Conservation (phyloP, 2,113 vertebrate species). For the Leucopternis melanops region DNA sequence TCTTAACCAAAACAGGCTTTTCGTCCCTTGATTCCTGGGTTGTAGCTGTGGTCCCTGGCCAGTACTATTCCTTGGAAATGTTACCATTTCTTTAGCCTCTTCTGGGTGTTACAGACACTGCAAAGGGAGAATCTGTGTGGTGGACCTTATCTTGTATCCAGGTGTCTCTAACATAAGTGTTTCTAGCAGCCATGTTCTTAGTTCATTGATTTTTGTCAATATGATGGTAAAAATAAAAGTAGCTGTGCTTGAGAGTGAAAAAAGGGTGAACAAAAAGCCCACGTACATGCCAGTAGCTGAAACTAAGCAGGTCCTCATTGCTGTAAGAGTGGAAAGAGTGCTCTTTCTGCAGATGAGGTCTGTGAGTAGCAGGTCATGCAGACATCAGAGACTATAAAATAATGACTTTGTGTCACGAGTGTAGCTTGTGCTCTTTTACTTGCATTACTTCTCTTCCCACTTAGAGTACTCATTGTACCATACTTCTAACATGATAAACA, state of each 20-base stretch:
- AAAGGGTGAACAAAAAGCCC: neutral
- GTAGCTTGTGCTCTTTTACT: neutral
- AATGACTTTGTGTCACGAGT: neutral
- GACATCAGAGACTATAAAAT: neutral
- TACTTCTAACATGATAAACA: neutral
- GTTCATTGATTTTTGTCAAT: neutral
- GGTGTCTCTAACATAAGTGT: neutral
- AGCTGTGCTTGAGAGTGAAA: neutral
- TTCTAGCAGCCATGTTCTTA: neutral
- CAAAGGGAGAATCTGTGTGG: neutral
- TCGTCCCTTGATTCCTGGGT: neutral
- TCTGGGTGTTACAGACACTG: neutral
- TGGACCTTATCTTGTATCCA: neutral
- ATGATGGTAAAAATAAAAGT: neutral
- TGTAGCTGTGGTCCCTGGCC: neutral
- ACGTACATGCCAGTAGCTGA: neutral
- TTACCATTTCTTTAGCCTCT: neutral
- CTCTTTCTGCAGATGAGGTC: neutral
- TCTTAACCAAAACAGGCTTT: neutral
- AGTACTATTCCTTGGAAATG: neutral
- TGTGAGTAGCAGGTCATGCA: conserved; percentile 5
- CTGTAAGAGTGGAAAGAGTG: neutral
- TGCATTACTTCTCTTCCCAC: neutral
- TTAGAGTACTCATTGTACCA: neutral
- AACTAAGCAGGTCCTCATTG: neutral